Base-by-base conservation (phyloP, 2,797 vertebrate species). In the Streptopelia turtur region DNA sequence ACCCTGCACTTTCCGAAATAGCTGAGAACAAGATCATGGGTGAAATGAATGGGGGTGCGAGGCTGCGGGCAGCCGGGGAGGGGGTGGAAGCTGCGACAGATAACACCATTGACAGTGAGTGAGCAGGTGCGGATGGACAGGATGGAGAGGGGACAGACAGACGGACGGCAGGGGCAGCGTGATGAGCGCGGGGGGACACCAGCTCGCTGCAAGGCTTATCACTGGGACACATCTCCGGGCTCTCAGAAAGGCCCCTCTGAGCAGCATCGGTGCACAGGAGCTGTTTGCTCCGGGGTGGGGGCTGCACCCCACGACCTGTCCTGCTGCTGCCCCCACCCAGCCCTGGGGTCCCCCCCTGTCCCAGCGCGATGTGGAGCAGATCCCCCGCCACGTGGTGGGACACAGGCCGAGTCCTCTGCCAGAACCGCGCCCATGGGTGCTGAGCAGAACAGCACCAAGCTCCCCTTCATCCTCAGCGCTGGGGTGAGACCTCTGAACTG, bases 1-100 rank as follows among this genome's bases (percentile, higher is more conserved):
- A 2, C 27, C 70, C 85, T 53, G 75, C 0, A 3, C 65, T 83
- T 86, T 92, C 92, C 50, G 1, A 87, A 88, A 64, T 70, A 70
- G 80, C 90, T 49, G 77, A 95, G 89, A 96, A 95, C 94, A 95
- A 95, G 96, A 94, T 93, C 92, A 95, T 96, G 85, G 94, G 89
- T 94, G 95, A n/a, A 64, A 96, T 93, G 96, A 55, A 94, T 75
- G 90, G 88, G 72, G 80, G 72, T 39, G 88, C 76, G 5, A 83
- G 93, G 91, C 94, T 74, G 94, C 86, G 3, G 86, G 94, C 3
- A 13, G 88, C 65, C 1, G 1, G 88, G 94, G 43, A 25, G 5
- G 52, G 63, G 35, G 16, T 37, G 61, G 86, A 52, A 83, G 94
- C 89, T 71, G 90, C 57, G 1, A 93, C 95, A 60, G 50, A 25